Percentiles rank a stretch among this genome's conserved stretches.
Conservation (phyloP, 2,888 invertebrate species). For the Scaptomyza reducta region DNA sequence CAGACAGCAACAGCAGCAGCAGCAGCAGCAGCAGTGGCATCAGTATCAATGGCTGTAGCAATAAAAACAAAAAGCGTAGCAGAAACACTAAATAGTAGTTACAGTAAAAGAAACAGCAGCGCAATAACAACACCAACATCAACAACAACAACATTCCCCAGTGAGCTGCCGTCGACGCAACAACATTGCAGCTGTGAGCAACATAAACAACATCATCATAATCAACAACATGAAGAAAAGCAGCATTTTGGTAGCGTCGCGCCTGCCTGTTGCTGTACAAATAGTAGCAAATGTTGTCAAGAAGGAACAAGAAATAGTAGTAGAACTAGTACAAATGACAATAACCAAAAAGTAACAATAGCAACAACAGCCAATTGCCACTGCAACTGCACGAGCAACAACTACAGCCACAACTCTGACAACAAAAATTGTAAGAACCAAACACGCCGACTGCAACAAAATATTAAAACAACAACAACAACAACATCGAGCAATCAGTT, state of each 20-base stretch:
- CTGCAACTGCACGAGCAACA: slow-evolving; percentile 28
- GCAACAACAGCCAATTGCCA: slow-evolving; percentile 39
- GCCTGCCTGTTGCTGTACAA: slow-evolving; percentile 36
- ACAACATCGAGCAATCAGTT: slow-evolving; percentile 10
- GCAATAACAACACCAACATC: slow-evolving; percentile 1
- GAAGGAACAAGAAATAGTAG: slow-evolving; percentile 8
- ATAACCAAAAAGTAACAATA: slow-evolving; percentile 60
- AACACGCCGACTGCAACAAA: slow-evolving; percentile 5
- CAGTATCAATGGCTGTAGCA: slow-evolving; percentile 5
- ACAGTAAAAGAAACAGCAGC: slow-evolving; percentile 11
- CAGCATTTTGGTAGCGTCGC: slow-evolving; percentile 19
- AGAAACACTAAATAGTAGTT: slow-evolving; percentile 14
- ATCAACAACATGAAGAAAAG: background rate
- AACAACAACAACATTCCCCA: slow-evolving; percentile 53
- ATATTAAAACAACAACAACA: slow-evolving; percentile 16
- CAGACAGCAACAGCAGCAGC: slow-evolving; percentile 26
- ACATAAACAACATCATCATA: slow-evolving; percentile 22
- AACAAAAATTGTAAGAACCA: background rate
- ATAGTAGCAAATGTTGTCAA: slow-evolving; percentile 10
- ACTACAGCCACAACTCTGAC: background rate
- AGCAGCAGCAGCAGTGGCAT: slow-evolving; percentile 9
- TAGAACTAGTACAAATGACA: slow-evolving; percentile 67
- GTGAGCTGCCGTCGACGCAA: slow-evolving; percentile 23
- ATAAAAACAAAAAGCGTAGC: slow-evolving; percentile 9
- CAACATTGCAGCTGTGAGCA: slow-evolving; percentile 36